Evolutionary conservation across 2,888 invertebrate species (phyloP).

Genomic region (Troglohyphantes excavatus): DNA sequence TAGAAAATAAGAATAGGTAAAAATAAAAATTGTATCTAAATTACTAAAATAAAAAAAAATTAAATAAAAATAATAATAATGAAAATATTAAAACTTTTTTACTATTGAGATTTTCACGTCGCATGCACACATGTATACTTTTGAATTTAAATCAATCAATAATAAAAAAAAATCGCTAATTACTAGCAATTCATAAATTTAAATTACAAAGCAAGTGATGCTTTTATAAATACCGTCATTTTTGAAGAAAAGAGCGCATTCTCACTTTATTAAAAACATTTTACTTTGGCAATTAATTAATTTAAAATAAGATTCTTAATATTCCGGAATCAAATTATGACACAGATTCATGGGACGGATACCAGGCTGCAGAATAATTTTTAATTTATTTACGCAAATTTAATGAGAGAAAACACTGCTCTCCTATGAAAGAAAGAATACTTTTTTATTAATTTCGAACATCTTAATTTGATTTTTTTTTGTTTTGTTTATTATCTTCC

Average conservation of each 20-base stretch:
- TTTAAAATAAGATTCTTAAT: slow-evolving; percentile 67
- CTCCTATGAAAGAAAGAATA: slow-evolving; percentile 15
- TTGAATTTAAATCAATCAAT: not conserved
- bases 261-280: slow-evolving; percentile 55
- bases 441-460: slow-evolving; percentile 45
- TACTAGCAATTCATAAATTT: not conserved
- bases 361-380: slow-evolving; percentile 47
- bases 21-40: no score
- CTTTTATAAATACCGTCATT: slow-evolving; percentile 1
- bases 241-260: not conserved
- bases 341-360: slow-evolving; percentile 38
- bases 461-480: slow-evolving; percentile 75
- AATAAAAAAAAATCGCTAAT: not conserved
- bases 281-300: slow-evolving; percentile 69
- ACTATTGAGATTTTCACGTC: no score
- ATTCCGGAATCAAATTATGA: slow-evolving; percentile 64
- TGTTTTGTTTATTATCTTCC: slow-evolving; percentile 2
- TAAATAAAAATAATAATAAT: no score
- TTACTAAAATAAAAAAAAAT: no score
- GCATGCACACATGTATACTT: not conserved
- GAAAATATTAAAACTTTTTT: no score
- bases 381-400: slow-evolving; percentile 75
- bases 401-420: slow-evolving; percentile 63
- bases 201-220: slow-evolving; percentile 12
- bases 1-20: no score